Percentiles rank a stretch among this genome's conserved stretches.
Evolutionary conservation across 2,113 vertebrate species (phyloP).

Genomic region (Lagenorhynchus albirostris): DNA sequence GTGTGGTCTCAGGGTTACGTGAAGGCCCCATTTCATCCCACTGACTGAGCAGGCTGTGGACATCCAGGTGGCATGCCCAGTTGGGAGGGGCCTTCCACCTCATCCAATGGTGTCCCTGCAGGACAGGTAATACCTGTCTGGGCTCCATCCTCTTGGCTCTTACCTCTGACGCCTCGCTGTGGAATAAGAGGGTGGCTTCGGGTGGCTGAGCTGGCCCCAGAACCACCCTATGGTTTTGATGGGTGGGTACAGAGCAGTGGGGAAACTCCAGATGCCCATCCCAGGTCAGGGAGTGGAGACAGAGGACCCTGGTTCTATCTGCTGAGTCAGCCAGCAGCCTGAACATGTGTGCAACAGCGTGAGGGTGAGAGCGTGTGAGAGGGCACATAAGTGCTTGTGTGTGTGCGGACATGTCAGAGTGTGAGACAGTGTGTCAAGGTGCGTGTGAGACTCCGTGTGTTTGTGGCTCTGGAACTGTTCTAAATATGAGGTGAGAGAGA

Average conservation of each 20-base stretch:
- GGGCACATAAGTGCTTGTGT: fast-evolving
- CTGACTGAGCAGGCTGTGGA: not conserved
- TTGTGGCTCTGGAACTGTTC: not conserved
- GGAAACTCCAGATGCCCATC: not conserved
- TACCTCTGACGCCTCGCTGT: not conserved
- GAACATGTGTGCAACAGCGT: fast-evolving
- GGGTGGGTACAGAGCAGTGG: not conserved
- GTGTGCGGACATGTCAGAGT: not conserved
- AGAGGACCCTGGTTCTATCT: not conserved
- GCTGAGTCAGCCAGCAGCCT: not conserved
- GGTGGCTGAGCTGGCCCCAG: not conserved
- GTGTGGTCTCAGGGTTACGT: not conserved
- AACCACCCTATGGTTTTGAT: not conserved
- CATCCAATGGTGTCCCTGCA: not conserved
- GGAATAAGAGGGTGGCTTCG: not conserved
- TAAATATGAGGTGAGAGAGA: not conserved
- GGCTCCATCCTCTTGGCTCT: not conserved
- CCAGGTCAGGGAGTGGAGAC: not conserved
- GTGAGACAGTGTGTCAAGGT: not conserved
- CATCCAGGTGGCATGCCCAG: not conserved
- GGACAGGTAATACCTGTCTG: not conserved
- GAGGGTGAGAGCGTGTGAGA: not conserved
- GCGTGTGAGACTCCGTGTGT: not conserved
- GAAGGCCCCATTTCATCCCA: not conserved
- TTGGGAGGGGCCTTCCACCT: not conserved